Evolutionary conservation across 2,888 invertebrate genomes (phyloP).

Genomic region (Dysmachus trigonus): DNA sequence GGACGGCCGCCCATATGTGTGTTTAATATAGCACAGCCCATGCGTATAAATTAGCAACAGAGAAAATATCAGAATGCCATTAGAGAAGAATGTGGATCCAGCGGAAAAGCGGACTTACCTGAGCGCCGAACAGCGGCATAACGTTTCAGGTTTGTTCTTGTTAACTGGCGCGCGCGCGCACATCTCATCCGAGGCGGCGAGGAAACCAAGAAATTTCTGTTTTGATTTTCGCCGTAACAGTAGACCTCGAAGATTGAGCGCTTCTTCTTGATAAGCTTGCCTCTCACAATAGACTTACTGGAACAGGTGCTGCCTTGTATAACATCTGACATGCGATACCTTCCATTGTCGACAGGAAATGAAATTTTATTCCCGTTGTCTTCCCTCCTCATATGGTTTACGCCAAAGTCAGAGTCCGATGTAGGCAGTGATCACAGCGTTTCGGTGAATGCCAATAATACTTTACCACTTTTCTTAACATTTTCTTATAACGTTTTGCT

Average conservation of each 20-base stretch:
- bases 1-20: too few species aligned
- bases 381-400: background rate
- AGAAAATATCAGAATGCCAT: too few species aligned
- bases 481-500: background rate
- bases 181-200: background rate
- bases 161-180: background rate
- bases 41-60: too few species aligned
- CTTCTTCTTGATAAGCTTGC: background rate
- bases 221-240: background rate
- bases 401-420: background rate
- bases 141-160: background rate
- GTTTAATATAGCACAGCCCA: too few species aligned
- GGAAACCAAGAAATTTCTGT: background rate
- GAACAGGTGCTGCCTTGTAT: background rate
- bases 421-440: background rate
- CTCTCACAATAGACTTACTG: background rate
- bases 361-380: background rate
- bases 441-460: too few species aligned
- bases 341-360: background rate
- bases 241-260: background rate
- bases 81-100: too few species aligned
- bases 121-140: background rate
- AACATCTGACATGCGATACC: background rate
- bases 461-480: background rate
- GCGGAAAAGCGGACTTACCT: background rate